A percentile compares a stretch with the other conserved stretches of the same genome.
Conservation (phyloP, 2,888 invertebrate genomes). For the Leptinotarsa haldemani region DNA sequence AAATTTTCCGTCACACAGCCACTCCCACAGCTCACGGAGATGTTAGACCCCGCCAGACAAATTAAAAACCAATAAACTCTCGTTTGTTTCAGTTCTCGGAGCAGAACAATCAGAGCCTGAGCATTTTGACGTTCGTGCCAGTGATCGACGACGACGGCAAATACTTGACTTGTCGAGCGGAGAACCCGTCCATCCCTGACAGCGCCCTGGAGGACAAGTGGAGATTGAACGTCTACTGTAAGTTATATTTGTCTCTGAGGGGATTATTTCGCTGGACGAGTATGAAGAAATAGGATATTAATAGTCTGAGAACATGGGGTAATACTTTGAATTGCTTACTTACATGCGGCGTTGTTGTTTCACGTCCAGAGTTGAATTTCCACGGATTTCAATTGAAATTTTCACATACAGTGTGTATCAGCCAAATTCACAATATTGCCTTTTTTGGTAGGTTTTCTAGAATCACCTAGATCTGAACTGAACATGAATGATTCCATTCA, state of each 20-base stretch:
- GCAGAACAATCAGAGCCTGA: conserved; percentile 84
- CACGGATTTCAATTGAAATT: too few species aligned
- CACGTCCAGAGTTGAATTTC: too few species aligned
- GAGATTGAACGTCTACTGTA: conserved; percentile 89
- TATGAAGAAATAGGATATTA: not conserved
- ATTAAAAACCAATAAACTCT: conserved; percentile 39
- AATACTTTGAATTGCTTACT: too few species aligned
- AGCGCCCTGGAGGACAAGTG: conserved; percentile 89
- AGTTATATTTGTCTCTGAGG: conserved; percentile 64
- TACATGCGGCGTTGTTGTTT: too few species aligned
- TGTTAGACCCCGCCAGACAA: conserved; percentile 22
- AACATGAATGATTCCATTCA: too few species aligned
- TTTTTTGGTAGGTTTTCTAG: too few species aligned
- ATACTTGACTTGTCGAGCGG: conserved; percentile 88
- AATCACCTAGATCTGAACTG: too few species aligned
- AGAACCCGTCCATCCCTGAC: conserved; percentile 86
- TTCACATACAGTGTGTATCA: too few species aligned
- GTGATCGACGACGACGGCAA: conserved; percentile 90
- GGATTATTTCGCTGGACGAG: not conserved
- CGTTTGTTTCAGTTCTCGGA: conserved; percentile 77
- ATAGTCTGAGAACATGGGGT: too few species aligned
- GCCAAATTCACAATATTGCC: too few species aligned
- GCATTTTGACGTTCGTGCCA: conserved; percentile 85
- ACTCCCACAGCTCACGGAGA: too few species aligned
- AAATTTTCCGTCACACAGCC: not conserved